phyloP scores from a whole-genome alignment of 2,113 vertebrate species.

The Amphilophus citrinellus region DNA sequence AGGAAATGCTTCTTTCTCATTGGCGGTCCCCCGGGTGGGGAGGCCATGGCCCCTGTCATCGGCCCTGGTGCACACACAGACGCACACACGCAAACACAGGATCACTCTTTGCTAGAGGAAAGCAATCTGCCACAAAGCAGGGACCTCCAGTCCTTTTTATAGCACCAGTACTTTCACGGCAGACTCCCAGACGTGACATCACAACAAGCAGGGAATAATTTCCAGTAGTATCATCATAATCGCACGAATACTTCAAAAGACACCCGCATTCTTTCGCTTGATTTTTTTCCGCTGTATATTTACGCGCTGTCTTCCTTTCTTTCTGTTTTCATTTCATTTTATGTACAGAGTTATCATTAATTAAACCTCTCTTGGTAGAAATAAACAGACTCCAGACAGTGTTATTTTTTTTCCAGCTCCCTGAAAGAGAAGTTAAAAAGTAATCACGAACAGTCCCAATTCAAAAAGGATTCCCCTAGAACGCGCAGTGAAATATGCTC shows the following conservation, averaged over 20 bases:
- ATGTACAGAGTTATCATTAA: constrained; percentile 45
- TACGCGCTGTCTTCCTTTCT: neutral
- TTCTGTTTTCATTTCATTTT: constrained; percentile 23
- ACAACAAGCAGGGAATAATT: constrained; percentile 79
- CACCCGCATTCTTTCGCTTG: neutral
- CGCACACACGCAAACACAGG: constrained; percentile 32
- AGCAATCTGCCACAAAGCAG: constrained; percentile 82
- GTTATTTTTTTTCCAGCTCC: constrained; percentile 33
- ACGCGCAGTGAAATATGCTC: constrained; percentile 81
- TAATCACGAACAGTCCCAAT: constrained; percentile 73
- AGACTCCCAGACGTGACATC: constrained; percentile 82
- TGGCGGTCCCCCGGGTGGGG: constrained; percentile 81
- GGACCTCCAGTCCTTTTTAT: constrained; percentile 79
- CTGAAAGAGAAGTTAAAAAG: constrained; percentile 84
- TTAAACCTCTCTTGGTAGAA: constrained; percentile 65
- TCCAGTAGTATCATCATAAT: constrained; percentile 67
- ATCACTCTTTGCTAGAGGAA: constrained; percentile 77
- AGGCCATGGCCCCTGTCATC: constrained; percentile 84
- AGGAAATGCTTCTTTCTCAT: constrained; percentile 87
- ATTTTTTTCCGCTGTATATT: neutral
- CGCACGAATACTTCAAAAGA: neutral
- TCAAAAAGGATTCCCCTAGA: constrained; percentile 89
- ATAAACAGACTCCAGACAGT: constrained; percentile 64
- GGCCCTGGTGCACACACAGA: constrained; percentile 58
- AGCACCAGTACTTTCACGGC: constrained; percentile 62